These are phyloP conservation scores for Oscheius sp. DNA, from an alignment of 1,140 invertebrate species.

Conservation along the genomic window DNA sequence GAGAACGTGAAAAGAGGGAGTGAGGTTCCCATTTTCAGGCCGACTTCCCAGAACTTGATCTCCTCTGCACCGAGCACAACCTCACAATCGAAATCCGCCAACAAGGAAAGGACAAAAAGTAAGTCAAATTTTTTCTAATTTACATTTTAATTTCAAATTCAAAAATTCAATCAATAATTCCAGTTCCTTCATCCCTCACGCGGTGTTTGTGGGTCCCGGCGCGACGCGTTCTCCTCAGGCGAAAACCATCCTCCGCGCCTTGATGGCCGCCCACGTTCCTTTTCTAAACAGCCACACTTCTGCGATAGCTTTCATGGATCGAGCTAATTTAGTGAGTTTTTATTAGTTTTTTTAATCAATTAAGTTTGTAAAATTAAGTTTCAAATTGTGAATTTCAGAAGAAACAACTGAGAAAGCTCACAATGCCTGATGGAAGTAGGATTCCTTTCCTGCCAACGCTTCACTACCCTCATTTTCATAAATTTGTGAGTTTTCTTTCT, in stretches of 20 bases:
- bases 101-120: conserved; percentile 15
- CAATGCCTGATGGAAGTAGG: conserved; percentile 15
- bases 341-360: not conserved
- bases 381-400: no score
- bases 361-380: no score
- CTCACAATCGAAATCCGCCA: conserved; percentile 21
- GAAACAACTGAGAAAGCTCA: conserved; percentile 26
- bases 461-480: conserved; percentile 37
- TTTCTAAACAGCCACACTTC: conserved; percentile 29
- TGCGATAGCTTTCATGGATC: conserved; percentile 20
- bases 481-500: conserved; percentile 30
- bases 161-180: no score
- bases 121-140: not conserved
- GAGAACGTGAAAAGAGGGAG: not conserved
- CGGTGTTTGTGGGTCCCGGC: conserved; percentile 26
- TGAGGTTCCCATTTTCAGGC: not conserved
- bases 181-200: conserved; percentile 15
- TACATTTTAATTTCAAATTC: not conserved
- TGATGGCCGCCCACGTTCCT: conserved; percentile 29
- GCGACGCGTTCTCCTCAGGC: conserved; percentile 8
- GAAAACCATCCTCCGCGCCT: conserved; percentile 16
- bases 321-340: conserved; percentile 16
- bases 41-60: conserved; percentile 27
- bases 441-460: conserved; percentile 31
- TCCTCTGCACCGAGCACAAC: conserved; percentile 30